Conservation (phyloP, 92 coral and sea anemone species). For the Hydrozoanthus gracilis region DNA sequence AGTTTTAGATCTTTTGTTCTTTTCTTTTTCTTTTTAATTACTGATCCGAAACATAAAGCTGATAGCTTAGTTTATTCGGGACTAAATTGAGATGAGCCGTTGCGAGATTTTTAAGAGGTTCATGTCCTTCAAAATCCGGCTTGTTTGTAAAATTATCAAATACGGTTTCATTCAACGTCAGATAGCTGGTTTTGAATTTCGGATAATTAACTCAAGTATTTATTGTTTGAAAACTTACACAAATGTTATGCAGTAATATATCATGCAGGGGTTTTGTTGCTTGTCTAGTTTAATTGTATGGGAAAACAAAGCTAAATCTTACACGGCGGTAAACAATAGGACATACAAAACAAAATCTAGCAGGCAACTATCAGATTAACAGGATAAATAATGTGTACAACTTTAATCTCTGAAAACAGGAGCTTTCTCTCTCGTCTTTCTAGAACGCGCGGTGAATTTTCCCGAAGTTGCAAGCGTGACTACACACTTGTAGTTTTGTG, state of each 20-base stretch:
- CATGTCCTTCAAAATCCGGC: not conserved
- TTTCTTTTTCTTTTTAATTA: not conserved
- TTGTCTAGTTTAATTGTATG: not conserved
- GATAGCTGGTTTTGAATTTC: not conserved
- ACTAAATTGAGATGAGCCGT: not conserved
- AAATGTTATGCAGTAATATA: not conserved
- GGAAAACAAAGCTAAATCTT: conserved; percentile 6
- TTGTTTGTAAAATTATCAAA: not conserved
- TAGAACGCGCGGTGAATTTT: not conserved
- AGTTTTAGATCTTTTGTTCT: conserved; percentile 3
- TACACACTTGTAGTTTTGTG: not conserved
- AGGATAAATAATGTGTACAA: conserved; percentile 5
- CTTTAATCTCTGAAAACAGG: conserved; percentile 11
- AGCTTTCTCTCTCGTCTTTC: not conserved
- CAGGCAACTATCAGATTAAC: not conserved
- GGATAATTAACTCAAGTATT: not conserved
- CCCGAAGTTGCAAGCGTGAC: conserved; percentile 22
- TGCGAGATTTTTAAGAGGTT: too few species aligned
- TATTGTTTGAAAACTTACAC: not conserved
- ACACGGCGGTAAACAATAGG: not conserved
- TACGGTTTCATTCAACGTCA: not conserved
- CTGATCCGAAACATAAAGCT: conserved; percentile 4
- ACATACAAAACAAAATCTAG: not conserved
- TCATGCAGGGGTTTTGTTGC: not conserved
- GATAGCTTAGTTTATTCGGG: not conserved